Evolutionary conservation across 2,797 vertebrate genomes (phyloP).

Genomic region (Cygnus olor): DNA sequence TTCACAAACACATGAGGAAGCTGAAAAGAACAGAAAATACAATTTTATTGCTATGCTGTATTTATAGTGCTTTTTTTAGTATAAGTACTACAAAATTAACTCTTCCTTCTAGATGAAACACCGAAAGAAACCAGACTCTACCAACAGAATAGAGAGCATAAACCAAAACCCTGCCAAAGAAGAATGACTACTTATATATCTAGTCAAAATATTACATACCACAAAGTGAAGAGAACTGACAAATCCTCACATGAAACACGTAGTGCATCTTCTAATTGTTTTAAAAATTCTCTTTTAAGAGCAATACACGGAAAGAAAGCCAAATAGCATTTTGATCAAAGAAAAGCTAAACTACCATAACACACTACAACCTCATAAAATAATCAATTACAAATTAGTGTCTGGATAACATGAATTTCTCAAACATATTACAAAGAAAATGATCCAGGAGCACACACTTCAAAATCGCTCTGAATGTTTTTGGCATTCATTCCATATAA

Average conservation of each 20-base stretch:
- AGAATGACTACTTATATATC: neutral
- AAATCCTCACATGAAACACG: neutral
- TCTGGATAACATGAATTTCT: neutral
- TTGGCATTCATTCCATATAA: neutral
- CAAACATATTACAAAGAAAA: neutral
- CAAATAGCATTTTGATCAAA: neutral
- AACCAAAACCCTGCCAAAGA: neutral
- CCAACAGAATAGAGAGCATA: neutral
- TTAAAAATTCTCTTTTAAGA: neutral
- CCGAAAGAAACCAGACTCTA: neutral
- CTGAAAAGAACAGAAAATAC: slow-evolving; percentile 72
- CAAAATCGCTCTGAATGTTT: neutral
- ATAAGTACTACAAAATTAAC: neutral
- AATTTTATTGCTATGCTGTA: neutral
- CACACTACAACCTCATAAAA: neutral
- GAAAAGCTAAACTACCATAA: neutral
- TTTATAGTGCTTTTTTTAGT: neutral
- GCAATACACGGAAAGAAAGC: neutral
- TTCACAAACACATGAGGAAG: slow-evolving; percentile 90
- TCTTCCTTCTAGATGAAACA: neutral
- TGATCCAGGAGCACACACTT: neutral
- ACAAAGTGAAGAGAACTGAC: neutral
- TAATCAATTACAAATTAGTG: neutral
- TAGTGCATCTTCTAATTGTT: neutral
- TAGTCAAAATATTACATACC: neutral